These are phyloP conservation scores for Petaurus breviceps DNA, from an alignment of 2,113 vertebrate species.

Conservation along the genomic window DNA sequence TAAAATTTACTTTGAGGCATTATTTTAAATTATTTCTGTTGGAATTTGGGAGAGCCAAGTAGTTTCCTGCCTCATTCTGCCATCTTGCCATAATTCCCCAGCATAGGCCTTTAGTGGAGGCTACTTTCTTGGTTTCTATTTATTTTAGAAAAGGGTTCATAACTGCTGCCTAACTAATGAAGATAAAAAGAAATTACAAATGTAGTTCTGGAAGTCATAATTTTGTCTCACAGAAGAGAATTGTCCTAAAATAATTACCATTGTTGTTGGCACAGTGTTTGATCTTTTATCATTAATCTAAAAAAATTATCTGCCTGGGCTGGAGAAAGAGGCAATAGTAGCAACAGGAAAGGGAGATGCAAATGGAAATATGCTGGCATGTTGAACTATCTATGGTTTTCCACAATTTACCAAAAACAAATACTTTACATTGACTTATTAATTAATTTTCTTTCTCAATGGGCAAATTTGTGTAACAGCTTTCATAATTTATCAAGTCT, in stretches of 20 bases:
- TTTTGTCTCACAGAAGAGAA: conserved; percentile 52
- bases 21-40: no score
- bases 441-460: conserved; percentile 70
- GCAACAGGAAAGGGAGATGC: conserved; percentile 42
- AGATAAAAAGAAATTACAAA: conserved; percentile 70
- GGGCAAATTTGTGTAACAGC: conserved; percentile 60
- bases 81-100: background rate
- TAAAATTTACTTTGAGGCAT: background rate
- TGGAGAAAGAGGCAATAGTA: conserved; percentile 39
- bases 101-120: background rate
- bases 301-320: conserved; percentile 57
- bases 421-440: conserved; percentile 69
- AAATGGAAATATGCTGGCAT: conserved; percentile 47
- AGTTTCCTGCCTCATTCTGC: background rate
- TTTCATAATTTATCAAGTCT: conserved; percentile 69
- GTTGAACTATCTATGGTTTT: conserved; percentile 66
- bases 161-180: conserved; percentile 59
- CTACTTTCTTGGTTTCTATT: conserved; percentile 71
- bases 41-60: background rate
- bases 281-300: conserved; percentile 71
- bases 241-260: conserved; percentile 71
- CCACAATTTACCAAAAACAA: conserved; percentile 72
- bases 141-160: conserved; percentile 61
- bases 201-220: conserved; percentile 75
- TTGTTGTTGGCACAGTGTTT: conserved; percentile 70